Evolutionary conservation across 2,113 vertebrate genomes (phyloP).

Genomic region (Anser brachyrhynchus): DNA sequence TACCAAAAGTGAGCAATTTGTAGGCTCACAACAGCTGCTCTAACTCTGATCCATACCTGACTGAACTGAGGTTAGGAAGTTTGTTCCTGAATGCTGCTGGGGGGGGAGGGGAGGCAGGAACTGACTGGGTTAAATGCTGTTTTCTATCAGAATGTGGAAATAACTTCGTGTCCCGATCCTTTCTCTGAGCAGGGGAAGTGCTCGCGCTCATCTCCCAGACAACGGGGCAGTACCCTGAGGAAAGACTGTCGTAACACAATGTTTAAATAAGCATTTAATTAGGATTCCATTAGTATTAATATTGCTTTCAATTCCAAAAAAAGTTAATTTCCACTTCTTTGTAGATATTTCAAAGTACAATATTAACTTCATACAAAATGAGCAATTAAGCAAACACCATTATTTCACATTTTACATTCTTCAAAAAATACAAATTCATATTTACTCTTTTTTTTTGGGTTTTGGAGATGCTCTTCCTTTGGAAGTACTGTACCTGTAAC

Average conservation of each 20-base stretch:
- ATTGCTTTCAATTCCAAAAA: conserved; percentile 98
- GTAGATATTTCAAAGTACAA: conserved; percentile 88
- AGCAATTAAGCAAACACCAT: conserved; percentile 91
- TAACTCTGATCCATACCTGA: accelerated
- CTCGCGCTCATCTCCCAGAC: neutral
- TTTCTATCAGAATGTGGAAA: too few relatives aligned
- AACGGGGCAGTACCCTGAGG: neutral
- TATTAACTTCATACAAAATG: conserved; percentile 96
- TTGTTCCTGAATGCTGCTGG: accelerated
- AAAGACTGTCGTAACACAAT: conserved; percentile 68
- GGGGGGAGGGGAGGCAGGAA: neutral
- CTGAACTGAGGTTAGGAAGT: neutral
- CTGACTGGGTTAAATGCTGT: neutral
- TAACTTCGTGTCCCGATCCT: accelerated
- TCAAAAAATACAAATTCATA: conserved; percentile 95
- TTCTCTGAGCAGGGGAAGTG: neutral
- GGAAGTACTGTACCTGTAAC: conserved; percentile 90
- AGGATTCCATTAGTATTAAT: conserved; percentile 93
- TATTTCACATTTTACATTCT: conserved; percentile 94
- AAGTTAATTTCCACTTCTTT: conserved; percentile 87
- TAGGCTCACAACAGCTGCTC: neutral
- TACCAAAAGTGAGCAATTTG: neutral
- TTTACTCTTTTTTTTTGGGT: conserved; percentile 87
- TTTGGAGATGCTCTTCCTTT: conserved; percentile 90
- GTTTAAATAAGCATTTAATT: conserved; percentile 88